phyloP scores from a whole-genome alignment of 2,888 invertebrate genomes.

The Taphrorychus bicolor region DNA sequence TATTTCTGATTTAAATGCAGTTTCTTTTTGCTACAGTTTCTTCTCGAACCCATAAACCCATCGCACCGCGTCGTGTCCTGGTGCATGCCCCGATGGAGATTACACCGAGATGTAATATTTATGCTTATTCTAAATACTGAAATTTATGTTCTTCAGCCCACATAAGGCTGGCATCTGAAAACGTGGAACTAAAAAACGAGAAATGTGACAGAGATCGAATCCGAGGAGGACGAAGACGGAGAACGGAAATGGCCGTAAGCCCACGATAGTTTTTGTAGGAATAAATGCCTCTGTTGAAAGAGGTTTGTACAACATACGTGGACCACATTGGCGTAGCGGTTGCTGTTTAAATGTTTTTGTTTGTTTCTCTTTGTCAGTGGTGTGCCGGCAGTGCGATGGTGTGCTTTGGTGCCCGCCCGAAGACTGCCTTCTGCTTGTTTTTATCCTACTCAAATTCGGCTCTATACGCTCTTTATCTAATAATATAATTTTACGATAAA shows the following conservation, averaged over 20 bases:
- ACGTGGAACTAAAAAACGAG: constrained; percentile 31
- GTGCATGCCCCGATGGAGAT: too few relatives aligned
- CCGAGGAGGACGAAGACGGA: constrained; percentile 25
- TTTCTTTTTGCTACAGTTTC: too few relatives aligned
- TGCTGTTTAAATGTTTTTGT: constrained; percentile 6
- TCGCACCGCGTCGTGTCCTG: too few relatives aligned
- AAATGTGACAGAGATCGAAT: constrained; percentile 20
- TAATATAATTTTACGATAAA: constrained; percentile 37
- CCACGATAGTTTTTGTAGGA: constrained; percentile 41
- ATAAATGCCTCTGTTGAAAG: constrained; percentile 42
- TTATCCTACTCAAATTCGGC: constrained; percentile 12
- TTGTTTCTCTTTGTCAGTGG: neutral
- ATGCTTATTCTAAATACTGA: constrained; percentile 29
- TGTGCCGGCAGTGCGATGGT: too few relatives aligned
- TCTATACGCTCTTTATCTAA: constrained; percentile 20
- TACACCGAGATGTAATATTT: constrained; percentile 13
- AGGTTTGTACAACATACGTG: constrained; percentile 39
- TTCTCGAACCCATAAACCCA: too few relatives aligned
- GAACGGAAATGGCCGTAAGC: constrained; percentile 40
- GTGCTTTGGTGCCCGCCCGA: neutral
- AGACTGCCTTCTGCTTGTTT: neutral
- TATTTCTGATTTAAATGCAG: too few relatives aligned
- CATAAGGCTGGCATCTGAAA: constrained; percentile 37
- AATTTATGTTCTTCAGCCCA: constrained; percentile 37
- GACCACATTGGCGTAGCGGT: constrained; percentile 37